Evolutionary conservation across 35 echinoderm and acorn worm species (phyloP), one percentile per base, ranked within the genome.

Genomic region (Ophiothrix spiculata): DNA sequence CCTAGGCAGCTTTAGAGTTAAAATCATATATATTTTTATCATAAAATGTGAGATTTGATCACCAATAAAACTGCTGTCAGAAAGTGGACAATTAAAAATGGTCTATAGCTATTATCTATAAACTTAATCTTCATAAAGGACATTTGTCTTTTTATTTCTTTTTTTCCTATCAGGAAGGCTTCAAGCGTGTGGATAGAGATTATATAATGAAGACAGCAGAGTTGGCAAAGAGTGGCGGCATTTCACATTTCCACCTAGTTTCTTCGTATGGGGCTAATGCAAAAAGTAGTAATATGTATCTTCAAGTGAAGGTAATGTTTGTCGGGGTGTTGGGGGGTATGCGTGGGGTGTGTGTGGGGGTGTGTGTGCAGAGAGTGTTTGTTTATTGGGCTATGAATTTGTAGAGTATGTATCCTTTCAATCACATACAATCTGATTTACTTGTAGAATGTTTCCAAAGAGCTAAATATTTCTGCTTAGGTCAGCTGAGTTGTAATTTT

Each of bases 131-230:
- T n/a, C n/a, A n/a, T n/a, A n/a, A n/a, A n/a, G n/a, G n/a, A n/a
- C n/a, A n/a, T n/a, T n/a, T n/a, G n/a, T n/a, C n/a, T n/a, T n/a
- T n/a, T n/a, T n/a, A n/a, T n/a, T n/a, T n/a, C n/a, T n/a, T n/a
- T n/a, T n/a, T n/a, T n/a, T 56, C 40, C 15, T 56, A 38, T 33
- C 35, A 92, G 90, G 90, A 87, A 32, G 90, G 90, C 31, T 92
- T 92, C 80, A 88, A 83, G 87, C 81, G 83, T 35, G 83, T 91
- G 16, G 91, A 89, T 39, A 42, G 89, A 75, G 87, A 93, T 77
- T 89, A 93, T 74, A 77, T 80, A 17, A 79, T 93, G 91, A 93
- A 90, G 75, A 63, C 78, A 0, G 89, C 42, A 34, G 82, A 85
- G 46, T 74, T 91, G 28, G 89, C 82, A 23, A 91, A 91, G 63